Evolutionary conservation across 2,888 invertebrate genomes (phyloP).

Genomic region (Eristalis arbustorum): DNA sequence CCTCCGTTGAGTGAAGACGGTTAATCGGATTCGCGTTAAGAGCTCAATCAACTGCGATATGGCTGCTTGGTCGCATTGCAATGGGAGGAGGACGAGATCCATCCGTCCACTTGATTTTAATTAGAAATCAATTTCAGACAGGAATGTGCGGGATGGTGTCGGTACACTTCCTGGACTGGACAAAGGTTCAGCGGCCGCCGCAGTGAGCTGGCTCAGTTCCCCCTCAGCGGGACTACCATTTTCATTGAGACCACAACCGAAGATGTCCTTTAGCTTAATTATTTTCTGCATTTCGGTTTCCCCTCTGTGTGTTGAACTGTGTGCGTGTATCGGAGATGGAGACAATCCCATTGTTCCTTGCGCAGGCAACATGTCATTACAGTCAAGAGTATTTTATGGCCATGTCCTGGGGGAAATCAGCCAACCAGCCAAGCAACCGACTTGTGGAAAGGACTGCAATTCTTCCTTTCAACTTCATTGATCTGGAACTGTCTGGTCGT

Average conservation of each 20-base stretch:
- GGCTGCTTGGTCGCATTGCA: conserved; percentile 10
- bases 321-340: not conserved
- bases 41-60: conserved; percentile 43
- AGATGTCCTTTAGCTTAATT: conserved; percentile 29
- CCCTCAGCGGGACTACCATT: conserved; percentile 39
- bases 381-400: conserved; percentile 50
- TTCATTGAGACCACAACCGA: conserved; percentile 20
- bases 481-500: conserved; percentile 7
- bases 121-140: conserved; percentile 1
- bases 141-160: not conserved
- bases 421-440: not conserved
- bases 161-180: not conserved
- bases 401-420: conserved; percentile 62
- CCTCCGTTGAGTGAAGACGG: not conserved
- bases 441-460: conserved; percentile 50
- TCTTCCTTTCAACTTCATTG: conserved; percentile 54
- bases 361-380: conserved; percentile 37
- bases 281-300: conserved; percentile 17
- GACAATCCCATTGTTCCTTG: conserved; percentile 32
- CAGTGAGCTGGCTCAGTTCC: not conserved
- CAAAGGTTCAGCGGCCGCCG: not conserved
- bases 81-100: not conserved
- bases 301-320: not conserved
- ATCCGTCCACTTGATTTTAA: not conserved
- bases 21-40: conserved; percentile 44